phyloP scores from a whole-genome alignment of 2,797 vertebrate species.

The Channallabes apus region DNA sequence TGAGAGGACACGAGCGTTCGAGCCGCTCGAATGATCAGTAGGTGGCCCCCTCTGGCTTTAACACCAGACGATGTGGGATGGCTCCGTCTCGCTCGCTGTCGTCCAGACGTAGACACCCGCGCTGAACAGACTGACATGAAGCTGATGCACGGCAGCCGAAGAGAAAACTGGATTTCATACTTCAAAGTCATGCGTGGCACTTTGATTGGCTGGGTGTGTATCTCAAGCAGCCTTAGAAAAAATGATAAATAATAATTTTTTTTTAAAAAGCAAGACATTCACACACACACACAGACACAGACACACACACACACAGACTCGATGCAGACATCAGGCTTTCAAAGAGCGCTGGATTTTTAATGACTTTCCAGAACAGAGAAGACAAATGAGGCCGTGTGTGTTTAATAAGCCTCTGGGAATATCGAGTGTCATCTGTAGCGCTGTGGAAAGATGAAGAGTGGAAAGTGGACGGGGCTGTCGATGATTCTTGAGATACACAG shows the following conservation, averaged over 20 bases:
- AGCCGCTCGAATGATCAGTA: conserved; percentile 65
- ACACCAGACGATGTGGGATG: conserved; percentile 46
- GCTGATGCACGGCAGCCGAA: conserved; percentile 43
- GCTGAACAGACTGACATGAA: not conserved
- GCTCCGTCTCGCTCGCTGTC: conserved; percentile 52
- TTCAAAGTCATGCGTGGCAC: conserved; percentile 78
- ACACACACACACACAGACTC: no score
- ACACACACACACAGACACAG: conserved; percentile 50
- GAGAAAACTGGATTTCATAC: conserved; percentile 75
- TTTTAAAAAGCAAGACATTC: conserved; percentile 43
- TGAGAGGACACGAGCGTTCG: not conserved
- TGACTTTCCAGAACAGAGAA: conserved; percentile 43
- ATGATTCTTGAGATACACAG: conserved; percentile 12
- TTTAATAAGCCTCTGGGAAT: conserved; percentile 54
- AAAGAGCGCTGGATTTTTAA: conserved; percentile 69
- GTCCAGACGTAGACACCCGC: conserved; percentile 55
- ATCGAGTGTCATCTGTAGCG: conserved; percentile 1
- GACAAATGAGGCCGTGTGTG: conserved; percentile 56
- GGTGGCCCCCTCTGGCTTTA: conserved; percentile 78
- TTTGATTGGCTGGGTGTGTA: conserved; percentile 71
- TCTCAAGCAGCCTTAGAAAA: conserved; percentile 60
- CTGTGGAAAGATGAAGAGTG: conserved; percentile 14
- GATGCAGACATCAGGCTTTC: conserved; percentile 67
- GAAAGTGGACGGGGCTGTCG: conserved; percentile 10
- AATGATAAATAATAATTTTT: no score